Conservation (phyloP, 1,140 invertebrate species). For the Pseudomyrmex pallidus region DNA sequence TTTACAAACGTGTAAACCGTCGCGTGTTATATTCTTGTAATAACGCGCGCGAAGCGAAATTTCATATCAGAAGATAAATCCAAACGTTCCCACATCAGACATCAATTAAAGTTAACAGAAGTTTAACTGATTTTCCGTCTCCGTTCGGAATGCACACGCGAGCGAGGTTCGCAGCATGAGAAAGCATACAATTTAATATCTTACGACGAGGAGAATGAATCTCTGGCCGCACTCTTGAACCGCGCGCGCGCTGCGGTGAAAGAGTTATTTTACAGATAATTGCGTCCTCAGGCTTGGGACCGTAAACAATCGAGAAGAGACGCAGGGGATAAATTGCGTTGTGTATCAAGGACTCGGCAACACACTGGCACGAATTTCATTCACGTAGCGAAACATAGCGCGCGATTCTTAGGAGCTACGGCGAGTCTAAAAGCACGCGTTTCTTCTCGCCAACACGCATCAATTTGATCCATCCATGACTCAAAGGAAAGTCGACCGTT, state of each 20-base stretch:
- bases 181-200: slow-evolving; percentile 34
- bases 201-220: slow-evolving; percentile 15
- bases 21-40: background rate
- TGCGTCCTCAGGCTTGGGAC: slow-evolving; percentile 7
- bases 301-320: slow-evolving; percentile 28
- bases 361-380: slow-evolving; percentile 24
- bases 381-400: background rate
- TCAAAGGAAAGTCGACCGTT: slow-evolving; percentile 22
- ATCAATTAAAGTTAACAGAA: slow-evolving; percentile 36
- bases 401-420: slow-evolving; percentile 1
- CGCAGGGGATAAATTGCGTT: slow-evolving; percentile 29
- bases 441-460: background rate
- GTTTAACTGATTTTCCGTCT: slow-evolving; percentile 11
- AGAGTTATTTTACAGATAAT: slow-evolving; percentile 50
- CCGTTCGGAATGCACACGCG: background rate
- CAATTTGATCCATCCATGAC: slow-evolving; percentile 13
- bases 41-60: background rate
- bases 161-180: slow-evolving; percentile 12
- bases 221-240: background rate
- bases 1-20: background rate
- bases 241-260: slow-evolving; percentile 3
- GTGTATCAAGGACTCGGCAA: slow-evolving; percentile 39
- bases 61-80: slow-evolving; percentile 18
- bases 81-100: background rate
- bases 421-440: background rate